Percentiles rank a stretch among this genome's conserved stretches.
Evolutionary conservation across 2,113 vertebrate species (phyloP).

Genomic region (Sorex fumeus): DNA sequence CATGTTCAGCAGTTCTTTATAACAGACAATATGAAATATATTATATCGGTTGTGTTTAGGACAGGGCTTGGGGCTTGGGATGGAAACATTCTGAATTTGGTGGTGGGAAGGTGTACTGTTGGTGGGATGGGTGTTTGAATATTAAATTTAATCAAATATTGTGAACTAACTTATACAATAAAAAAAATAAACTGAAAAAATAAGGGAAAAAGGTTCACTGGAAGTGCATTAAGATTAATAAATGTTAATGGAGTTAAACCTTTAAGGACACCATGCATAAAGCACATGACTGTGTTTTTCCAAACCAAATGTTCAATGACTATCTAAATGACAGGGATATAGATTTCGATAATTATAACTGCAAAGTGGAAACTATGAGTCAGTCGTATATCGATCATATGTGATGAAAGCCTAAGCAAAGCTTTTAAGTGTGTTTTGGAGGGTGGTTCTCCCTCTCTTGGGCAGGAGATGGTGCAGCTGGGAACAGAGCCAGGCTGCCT

Average conservation of each 20-base stretch:
- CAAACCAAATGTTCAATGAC: slow-evolving; percentile 56
- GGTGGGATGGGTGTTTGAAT: too few species aligned
- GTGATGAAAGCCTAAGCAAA: slow-evolving; percentile 27
- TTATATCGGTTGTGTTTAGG: too few species aligned
- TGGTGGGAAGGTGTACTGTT: too few species aligned
- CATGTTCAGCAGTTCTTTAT: too few species aligned
- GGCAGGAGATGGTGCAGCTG: not conserved
- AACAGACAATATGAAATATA: too few species aligned
- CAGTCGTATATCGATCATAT: not conserved
- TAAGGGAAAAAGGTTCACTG: not conserved
- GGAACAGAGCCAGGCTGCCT: not conserved
- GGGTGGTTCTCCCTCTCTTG: not conserved
- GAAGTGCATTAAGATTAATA: slow-evolving; percentile 45
- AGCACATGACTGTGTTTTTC: slow-evolving; percentile 36
- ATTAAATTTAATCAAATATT: too few species aligned
- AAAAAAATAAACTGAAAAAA: too few species aligned
- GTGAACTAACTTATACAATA: too few species aligned
- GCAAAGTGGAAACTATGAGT: slow-evolving; percentile 18
- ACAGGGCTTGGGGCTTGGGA: too few species aligned
- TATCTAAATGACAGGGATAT: slow-evolving; percentile 55
- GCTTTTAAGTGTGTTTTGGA: not conserved
- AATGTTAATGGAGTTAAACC: slow-evolving; percentile 44
- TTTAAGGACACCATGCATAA: slow-evolving; percentile 1
- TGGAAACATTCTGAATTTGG: too few species aligned
- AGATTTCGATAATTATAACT: slow-evolving; percentile 1